Conservation (phyloP, 2,888 invertebrate genomes). For the Drosophila gaucha region DNA sequence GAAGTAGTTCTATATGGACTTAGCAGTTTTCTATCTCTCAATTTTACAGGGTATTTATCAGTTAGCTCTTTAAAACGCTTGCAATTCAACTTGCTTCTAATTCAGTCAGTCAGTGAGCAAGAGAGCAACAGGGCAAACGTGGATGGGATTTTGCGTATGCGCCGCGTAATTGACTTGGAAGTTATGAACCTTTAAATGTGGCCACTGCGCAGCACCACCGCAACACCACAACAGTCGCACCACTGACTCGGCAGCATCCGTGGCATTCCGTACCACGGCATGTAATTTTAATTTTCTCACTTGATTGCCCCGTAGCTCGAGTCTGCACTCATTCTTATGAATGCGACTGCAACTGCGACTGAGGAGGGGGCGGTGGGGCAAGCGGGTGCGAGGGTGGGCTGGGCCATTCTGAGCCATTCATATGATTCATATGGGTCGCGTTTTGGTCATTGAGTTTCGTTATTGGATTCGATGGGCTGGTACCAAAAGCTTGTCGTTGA, state of each 20-base stretch:
- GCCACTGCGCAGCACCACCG: constrained; percentile 49
- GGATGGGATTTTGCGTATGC: constrained; percentile 55
- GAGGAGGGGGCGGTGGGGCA: background rate
- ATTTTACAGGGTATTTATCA: constrained; percentile 8
- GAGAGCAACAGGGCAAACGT: constrained; percentile 37
- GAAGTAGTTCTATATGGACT: no score
- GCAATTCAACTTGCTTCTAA: constrained; percentile 38
- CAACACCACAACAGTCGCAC: constrained; percentile 7
- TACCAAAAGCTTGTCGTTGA: constrained; percentile 31
- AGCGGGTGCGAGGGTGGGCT: background rate
- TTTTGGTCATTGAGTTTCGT: constrained; percentile 31
- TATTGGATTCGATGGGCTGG: constrained; percentile 38
- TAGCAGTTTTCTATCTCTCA: background rate
- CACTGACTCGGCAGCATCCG: constrained; percentile 18
- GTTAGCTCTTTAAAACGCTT: background rate
- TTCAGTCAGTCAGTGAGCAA: constrained; percentile 48
- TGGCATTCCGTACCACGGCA: constrained; percentile 31
- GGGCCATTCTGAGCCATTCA: constrained; percentile 52
- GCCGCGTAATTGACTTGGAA: constrained; percentile 80
- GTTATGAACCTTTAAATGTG: constrained; percentile 81
- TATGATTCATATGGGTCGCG: constrained; percentile 31
- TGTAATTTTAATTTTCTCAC: constrained; percentile 81
- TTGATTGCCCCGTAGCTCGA: constrained; percentile 69
- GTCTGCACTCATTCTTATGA: constrained; percentile 54
- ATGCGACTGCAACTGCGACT: constrained; percentile 13